A percentile compares a stretch with the other conserved stretches of the same genome.
Evolutionary conservation across 2,797 vertebrate species (phyloP).

Genomic region (Acipenser oxyrinchus): DNA sequence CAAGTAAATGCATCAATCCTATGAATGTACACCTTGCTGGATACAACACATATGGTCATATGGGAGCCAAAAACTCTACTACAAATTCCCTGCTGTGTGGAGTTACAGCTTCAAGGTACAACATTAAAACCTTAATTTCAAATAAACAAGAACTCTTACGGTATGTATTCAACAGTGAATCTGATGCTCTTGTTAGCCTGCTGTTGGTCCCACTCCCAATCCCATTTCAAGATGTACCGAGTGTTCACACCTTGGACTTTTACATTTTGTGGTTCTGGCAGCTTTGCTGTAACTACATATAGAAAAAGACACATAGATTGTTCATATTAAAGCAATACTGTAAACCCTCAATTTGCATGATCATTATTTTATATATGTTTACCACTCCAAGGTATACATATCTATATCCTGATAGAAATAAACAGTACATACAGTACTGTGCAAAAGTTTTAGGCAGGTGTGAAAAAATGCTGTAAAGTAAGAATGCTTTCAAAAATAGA

Average conservation of each 20-base stretch:
- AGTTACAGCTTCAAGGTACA: not conserved
- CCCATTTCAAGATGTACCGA: constrained; percentile 46
- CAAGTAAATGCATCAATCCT: not conserved
- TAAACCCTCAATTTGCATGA: not conserved
- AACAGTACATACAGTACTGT: no score
- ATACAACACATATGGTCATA: not conserved
- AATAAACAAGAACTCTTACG: constrained; percentile 33
- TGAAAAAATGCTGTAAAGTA: no score
- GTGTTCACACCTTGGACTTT: constrained; percentile 47
- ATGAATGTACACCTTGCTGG: not conserved
- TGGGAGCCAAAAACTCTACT: not conserved
- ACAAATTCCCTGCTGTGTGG: not conserved
- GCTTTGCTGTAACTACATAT: constrained; percentile 14
- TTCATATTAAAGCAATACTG: not conserved
- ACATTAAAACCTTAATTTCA: not conserved
- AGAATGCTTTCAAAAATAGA: no score
- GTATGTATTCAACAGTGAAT: constrained; percentile 44
- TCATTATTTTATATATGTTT: not conserved
- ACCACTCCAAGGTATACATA: no score
- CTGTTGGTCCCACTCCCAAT: constrained; percentile 22
- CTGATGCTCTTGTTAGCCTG: constrained; percentile 12
- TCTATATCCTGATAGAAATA: no score
- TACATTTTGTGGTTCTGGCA: constrained; percentile 30
- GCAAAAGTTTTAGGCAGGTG: no score
- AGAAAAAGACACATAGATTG: no score